Evolutionary conservation across 2,888 invertebrate species (phyloP).

Genomic region (Xestoiulus laeticollis): DNA sequence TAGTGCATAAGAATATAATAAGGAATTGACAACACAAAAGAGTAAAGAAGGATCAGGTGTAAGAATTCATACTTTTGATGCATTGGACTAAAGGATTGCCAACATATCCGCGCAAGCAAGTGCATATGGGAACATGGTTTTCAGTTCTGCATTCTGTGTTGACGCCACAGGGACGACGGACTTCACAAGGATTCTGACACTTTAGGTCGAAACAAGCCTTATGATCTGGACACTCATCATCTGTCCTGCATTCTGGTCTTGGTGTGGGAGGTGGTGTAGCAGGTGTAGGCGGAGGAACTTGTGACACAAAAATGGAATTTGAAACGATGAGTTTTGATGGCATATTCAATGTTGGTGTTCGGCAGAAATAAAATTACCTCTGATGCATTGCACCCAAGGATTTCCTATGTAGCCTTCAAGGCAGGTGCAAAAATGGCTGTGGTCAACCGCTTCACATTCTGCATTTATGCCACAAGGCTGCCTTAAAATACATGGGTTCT

Average conservation of each 20-base stretch:
- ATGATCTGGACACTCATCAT: constrained; percentile 85
- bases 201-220: constrained; percentile 83
- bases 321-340: too few relatives aligned
- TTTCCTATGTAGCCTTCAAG: constrained; percentile 80
- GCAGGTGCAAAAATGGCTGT: constrained; percentile 84
- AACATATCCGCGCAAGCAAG: constrained; percentile 59
- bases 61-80: constrained; percentile 69
- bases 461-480: constrained; percentile 59
- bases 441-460: constrained; percentile 74
- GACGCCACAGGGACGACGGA: constrained; percentile 68
- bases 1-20: background rate
- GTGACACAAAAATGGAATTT: background rate
- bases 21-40: too few relatives aligned
- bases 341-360: too few relatives aligned
- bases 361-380: constrained; percentile 44
- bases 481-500: constrained; percentile 54
- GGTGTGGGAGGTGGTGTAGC: constrained; percentile 53
- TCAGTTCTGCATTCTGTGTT: constrained; percentile 75
- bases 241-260: constrained; percentile 76
- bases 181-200: constrained; percentile 81
- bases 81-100: constrained; percentile 72
- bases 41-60: background rate
- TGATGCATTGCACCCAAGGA: constrained; percentile 68
- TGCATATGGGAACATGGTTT: constrained; percentile 59
- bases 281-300: constrained; percentile 46